Evolutionary conservation across 2,797 vertebrate species (phyloP).

Genomic region (Crypturellus tataupa): DNA sequence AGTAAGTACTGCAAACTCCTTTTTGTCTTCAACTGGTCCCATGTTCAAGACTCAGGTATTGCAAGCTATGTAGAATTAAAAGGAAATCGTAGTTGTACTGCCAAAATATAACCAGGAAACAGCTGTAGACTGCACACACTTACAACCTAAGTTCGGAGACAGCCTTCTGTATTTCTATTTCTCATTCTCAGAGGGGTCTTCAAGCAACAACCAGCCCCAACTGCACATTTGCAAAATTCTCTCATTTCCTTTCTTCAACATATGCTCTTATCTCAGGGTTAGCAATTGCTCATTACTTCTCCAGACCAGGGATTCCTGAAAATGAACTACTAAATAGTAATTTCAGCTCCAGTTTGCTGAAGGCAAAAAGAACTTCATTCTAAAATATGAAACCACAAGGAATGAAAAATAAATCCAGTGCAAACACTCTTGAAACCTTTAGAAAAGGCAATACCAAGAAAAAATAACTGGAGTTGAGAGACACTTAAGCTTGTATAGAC

Average conservation of each 20-base stretch:
- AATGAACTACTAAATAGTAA: constrained; percentile 25
- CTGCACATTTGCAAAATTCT: background rate
- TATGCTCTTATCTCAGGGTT: background rate
- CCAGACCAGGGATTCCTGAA: constrained; percentile 33
- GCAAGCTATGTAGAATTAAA: background rate
- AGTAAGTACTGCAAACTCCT: background rate
- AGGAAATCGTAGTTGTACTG: background rate
- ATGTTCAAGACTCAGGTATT: background rate
- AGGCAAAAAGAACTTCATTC: constrained; percentile 35
- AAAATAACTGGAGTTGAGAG: no score
- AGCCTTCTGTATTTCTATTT: background rate
- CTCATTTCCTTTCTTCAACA: background rate
- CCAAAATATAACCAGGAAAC: background rate
- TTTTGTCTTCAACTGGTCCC: background rate
- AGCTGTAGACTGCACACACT: background rate
- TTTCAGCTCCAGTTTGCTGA: background rate
- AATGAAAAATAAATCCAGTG: constrained; percentile 37
- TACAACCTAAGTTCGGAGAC: background rate
- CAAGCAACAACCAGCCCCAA: background rate
- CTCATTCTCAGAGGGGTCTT: background rate
- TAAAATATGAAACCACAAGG: constrained; percentile 10
- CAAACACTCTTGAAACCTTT: constrained; percentile 7
- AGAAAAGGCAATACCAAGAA: background rate
- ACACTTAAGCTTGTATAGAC: background rate
- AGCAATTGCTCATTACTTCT: constrained; percentile 27